Percentiles rank a stretch among this genome's conserved stretches.
These are phyloP conservation scores for Phaethornis superciliosus DNA, from an alignment of 2,113 vertebrate genomes.

Conservation along the genomic window DNA sequence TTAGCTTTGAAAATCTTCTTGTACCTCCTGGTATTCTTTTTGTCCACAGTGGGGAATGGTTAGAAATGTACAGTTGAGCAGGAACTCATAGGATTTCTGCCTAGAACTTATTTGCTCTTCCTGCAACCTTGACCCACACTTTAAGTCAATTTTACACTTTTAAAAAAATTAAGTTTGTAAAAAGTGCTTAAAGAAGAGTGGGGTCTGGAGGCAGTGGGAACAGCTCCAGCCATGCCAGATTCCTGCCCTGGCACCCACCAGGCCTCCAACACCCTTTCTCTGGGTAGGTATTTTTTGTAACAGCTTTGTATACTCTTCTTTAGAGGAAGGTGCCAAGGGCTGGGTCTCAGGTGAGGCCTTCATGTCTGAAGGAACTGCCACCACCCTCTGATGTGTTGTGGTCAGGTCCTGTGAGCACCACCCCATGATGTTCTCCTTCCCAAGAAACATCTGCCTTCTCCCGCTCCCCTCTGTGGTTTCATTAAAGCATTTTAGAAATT, in stretches of 20 bases:
- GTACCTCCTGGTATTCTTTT: not conserved
- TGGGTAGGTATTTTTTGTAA: not conserved
- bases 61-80: not conserved
- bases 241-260: not conserved
- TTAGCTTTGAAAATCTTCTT: not conserved
- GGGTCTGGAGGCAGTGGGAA: not conserved
- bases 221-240: fast-evolving
- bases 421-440: not conserved
- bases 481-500: slow-evolving; percentile 19
- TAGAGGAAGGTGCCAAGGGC: not conserved
- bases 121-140: fast-evolving
- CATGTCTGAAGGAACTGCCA: not conserved
- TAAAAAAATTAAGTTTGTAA: not conserved
- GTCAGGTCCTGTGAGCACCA: fast-evolving
- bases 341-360: not conserved
- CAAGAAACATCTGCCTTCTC: not conserved
- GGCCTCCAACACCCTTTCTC: not conserved
- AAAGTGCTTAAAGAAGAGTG: not conserved
- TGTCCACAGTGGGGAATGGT: not conserved
- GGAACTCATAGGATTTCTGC: not conserved
- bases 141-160: not conserved
- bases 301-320: not conserved
- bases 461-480: not conserved
- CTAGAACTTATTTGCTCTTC: not conserved
- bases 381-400: not conserved